These are phyloP conservation scores for Cheilosia scutellata DNA, from an alignment of 2,888 invertebrate species.

Conservation along the genomic window DNA sequence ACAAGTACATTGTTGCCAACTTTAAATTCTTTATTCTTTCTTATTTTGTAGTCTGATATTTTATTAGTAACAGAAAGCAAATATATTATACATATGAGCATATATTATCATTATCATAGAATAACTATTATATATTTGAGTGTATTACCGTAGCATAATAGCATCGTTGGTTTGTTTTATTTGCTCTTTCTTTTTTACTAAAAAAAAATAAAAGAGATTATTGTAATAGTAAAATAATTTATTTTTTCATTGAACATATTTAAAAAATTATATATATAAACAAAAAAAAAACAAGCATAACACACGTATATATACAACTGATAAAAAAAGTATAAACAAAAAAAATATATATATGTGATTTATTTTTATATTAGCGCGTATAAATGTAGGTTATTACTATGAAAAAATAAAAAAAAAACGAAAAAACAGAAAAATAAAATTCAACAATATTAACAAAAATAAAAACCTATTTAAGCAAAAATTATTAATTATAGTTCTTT, in stretches of 20 bases:
- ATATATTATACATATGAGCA: constrained; percentile 42
- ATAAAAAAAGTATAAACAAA: constrained; percentile 55
- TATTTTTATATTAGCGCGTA: constrained; percentile 76
- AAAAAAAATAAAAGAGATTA: constrained; percentile 34
- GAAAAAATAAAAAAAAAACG: constrained; percentile 45
- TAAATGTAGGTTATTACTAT: constrained; percentile 70
- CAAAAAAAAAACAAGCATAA: constrained; percentile 48
- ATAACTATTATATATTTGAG: constrained; percentile 38
- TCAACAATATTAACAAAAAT: constrained; percentile 62
- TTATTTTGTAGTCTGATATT: constrained; percentile 11
- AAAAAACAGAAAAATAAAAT: constrained; percentile 34
- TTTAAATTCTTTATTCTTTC: neutral
- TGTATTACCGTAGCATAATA: constrained; percentile 34
- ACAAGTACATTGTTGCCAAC: constrained; percentile 15
- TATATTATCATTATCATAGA: constrained; percentile 42
- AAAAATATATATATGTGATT: constrained; percentile 74
- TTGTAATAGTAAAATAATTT: constrained; percentile 72
- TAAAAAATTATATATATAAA: constrained; percentile 53
- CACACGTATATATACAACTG: constrained; percentile 60
- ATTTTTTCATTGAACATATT: constrained; percentile 70
- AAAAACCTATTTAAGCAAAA: constrained; percentile 62
- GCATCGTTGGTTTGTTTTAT: constrained; percentile 47
- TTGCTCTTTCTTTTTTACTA: constrained; percentile 19
- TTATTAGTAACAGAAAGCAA: constrained; percentile 36
- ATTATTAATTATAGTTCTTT: constrained; percentile 60